phyloP scores from a whole-genome alignment of 1,140 invertebrate genomes.

The Pygmarrhopalites habei region DNA sequence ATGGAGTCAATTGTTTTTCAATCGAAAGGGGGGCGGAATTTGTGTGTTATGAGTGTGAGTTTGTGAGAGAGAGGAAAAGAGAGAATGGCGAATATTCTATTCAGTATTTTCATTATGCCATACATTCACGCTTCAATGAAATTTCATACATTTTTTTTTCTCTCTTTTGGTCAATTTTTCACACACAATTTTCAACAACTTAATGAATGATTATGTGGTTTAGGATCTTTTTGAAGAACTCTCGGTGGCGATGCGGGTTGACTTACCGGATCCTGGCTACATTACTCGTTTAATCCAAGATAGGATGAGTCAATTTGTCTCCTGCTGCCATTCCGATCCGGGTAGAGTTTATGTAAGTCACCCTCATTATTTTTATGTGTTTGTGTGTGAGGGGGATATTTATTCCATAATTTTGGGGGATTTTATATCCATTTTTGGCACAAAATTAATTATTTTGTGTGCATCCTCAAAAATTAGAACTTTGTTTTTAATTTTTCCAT shows the following conservation, averaged over 20 bases:
- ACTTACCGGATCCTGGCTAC: slow-evolving; percentile 20
- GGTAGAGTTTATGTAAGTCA: slow-evolving; percentile 13
- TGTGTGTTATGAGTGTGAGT: too few species aligned
- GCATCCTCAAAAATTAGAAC: too few species aligned
- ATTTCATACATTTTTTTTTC: not conserved
- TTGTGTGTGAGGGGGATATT: too few species aligned
- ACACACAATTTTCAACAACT: not conserved
- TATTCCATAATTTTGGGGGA: too few species aligned
- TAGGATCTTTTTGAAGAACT: slow-evolving; percentile 32
- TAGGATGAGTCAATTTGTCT: slow-evolving; percentile 9
- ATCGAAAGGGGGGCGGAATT: too few species aligned
- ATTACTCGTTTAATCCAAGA: slow-evolving; percentile 9
- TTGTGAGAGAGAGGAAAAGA: not conserved
- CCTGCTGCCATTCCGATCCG: slow-evolving; percentile 7
- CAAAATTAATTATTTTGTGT: too few species aligned
- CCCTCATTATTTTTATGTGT: not conserved
- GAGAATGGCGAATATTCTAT: too few species aligned
- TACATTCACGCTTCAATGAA: not conserved
- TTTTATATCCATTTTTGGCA: too few species aligned
- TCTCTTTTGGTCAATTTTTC: not conserved
- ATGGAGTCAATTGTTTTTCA: too few species aligned
- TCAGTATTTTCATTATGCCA: not conserved
- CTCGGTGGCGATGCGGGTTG: slow-evolving; percentile 23
- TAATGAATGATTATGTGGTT: too few species aligned
- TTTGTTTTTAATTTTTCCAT: slow-evolving; percentile 1